Evolutionary conservation across 2,113 vertebrate genomes (phyloP).

Genomic region (Eulemur macaco): DNA sequence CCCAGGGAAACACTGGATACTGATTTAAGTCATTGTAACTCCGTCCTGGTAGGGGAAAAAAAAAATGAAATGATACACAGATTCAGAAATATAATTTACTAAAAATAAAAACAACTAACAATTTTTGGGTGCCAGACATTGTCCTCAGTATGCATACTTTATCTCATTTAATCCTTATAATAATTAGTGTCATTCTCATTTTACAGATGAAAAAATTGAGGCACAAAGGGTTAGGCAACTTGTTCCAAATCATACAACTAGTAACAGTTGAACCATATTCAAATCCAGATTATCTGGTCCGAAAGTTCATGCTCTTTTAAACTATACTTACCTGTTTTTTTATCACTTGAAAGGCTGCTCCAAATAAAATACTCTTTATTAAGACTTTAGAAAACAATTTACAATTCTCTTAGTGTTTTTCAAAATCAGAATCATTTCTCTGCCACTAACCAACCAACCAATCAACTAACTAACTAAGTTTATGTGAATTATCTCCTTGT

Average conservation of each 20-base stretch:
- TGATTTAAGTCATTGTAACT: constrained; percentile 98
- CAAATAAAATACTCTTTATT: background rate
- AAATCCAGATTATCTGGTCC: background rate
- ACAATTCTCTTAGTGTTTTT: background rate
- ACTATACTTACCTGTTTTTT: background rate
- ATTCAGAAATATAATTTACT: background rate
- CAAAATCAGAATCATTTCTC: constrained; percentile 31
- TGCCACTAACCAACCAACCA: background rate
- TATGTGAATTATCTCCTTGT: background rate
- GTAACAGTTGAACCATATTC: background rate
- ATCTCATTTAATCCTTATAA: background rate
- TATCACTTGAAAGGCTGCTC: background rate
- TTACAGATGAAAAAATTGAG: background rate
- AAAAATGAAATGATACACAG: constrained; percentile 39
- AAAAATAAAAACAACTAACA: constrained; percentile 3
- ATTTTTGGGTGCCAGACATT: background rate
- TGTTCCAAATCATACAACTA: background rate
- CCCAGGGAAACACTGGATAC: constrained; percentile 99
- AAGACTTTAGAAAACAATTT: background rate
- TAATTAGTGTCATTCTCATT: background rate
- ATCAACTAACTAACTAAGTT: background rate
- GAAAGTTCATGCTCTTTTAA: constrained; percentile 1
- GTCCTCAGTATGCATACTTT: background rate
- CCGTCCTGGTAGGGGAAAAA: constrained; percentile 86
- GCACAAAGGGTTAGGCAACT: background rate